These are phyloP conservation scores for Dermatophagoides farinae DNA, from an alignment of 1,140 invertebrate genomes.

Conservation along the genomic window DNA sequence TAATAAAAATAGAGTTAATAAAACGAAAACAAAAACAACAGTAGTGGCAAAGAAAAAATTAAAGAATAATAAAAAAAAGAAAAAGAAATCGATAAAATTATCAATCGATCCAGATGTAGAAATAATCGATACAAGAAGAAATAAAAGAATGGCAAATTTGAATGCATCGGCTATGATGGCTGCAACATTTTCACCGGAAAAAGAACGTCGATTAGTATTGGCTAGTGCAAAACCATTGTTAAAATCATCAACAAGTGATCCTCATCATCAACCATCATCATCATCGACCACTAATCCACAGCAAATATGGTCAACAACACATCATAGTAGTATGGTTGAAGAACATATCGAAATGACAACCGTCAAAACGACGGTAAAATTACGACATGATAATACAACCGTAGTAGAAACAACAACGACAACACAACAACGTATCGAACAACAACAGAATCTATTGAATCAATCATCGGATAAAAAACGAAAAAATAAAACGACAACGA, in stretches of 20 bases:
- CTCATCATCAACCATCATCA: too few species aligned
- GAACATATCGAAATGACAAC: not conserved
- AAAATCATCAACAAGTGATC: not conserved
- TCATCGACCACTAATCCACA: too few species aligned
- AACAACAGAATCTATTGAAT: not conserved
- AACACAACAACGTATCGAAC: not conserved
- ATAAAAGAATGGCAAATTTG: slow-evolving; percentile 72
- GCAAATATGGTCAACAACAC: too few species aligned
- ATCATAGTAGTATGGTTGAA: not conserved
- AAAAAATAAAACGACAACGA: not conserved
- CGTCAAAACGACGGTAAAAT: not conserved
- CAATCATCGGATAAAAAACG: not conserved
- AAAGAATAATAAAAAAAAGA: slow-evolving; percentile 6
- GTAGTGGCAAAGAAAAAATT: not conserved
- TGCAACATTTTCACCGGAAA: slow-evolving; percentile 56
- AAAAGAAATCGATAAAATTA: slow-evolving; percentile 10
- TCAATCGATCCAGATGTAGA: slow-evolving; percentile 16
- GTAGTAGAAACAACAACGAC: not conserved
- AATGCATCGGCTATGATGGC: slow-evolving; percentile 79
- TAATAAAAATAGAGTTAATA: not conserved
- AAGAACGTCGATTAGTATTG: slow-evolving; percentile 20
- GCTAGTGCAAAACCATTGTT: not conserved
- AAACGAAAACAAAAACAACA: slow-evolving; percentile 2
- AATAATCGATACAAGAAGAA: slow-evolving; percentile 27
- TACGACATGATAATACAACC: not conserved